Percentiles rank a stretch among this genome's conserved stretches.
Evolutionary conservation across 2,113 vertebrate species (phyloP).

Genomic region (Maccullochella peelii): DNA sequence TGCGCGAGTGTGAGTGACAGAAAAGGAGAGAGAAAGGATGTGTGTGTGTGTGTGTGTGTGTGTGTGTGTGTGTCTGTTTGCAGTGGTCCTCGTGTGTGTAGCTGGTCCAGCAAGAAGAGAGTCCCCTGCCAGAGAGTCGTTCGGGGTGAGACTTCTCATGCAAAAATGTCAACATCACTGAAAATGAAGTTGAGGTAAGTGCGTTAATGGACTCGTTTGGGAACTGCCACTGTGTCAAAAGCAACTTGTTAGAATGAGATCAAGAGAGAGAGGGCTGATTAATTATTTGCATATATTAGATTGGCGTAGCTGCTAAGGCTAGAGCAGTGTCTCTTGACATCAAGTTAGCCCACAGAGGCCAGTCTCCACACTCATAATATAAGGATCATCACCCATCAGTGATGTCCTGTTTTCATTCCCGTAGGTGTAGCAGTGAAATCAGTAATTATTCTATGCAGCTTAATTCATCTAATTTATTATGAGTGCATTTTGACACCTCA

Average conservation of each 20-base stretch:
- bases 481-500: conserved; percentile 29
- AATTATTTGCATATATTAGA: conserved; percentile 76
- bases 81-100: background rate
- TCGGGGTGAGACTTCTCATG: conserved; percentile 30
- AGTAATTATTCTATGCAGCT: conserved; percentile 25
- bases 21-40: background rate
- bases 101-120: conserved; percentile 10
- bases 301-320: conserved; percentile 43
- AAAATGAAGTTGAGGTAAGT: conserved; percentile 63
- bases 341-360: conserved; percentile 32
- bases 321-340: conserved; percentile 52
- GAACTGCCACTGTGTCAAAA: conserved; percentile 74
- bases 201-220: conserved; percentile 73
- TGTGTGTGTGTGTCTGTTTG: background rate
- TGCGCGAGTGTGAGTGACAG: background rate
- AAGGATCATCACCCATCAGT: conserved; percentile 35
- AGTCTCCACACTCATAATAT: conserved; percentile 18
- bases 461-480: conserved; percentile 36
- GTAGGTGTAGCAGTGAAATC: background rate
- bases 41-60: background rate
- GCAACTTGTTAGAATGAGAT: conserved; percentile 71
- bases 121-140: conserved; percentile 19
- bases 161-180: conserved; percentile 68
- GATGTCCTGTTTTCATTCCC: conserved; percentile 22
- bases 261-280: conserved; percentile 56